Conservation (phyloP, 2,113 vertebrate species). For the Symphodus melops region DNA sequence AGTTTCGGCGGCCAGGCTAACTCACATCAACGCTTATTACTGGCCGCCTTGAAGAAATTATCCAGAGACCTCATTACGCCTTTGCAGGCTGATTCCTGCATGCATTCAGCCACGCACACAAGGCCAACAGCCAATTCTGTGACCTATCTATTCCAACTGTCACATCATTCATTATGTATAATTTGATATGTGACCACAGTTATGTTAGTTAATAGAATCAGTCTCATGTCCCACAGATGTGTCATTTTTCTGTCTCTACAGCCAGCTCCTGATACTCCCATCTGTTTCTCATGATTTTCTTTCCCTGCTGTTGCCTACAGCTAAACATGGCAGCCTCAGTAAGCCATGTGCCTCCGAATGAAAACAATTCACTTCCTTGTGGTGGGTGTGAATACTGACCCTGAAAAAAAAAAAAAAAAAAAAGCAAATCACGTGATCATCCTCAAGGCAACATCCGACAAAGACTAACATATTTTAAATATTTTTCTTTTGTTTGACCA, state of each 20-base stretch:
- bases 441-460: neutral
- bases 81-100: constrained; percentile 45
- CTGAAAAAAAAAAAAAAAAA: constrained; percentile 8
- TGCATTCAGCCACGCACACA: constrained; percentile 48
- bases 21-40: constrained; percentile 58
- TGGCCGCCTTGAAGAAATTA: constrained; percentile 58
- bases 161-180: constrained; percentile 52
- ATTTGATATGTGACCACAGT: constrained; percentile 65
- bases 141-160: constrained; percentile 54
- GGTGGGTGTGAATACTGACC: constrained; percentile 11
- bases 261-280: constrained; percentile 28
- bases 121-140: constrained; percentile 52
- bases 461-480: neutral
- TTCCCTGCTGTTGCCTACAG: constrained; percentile 41
- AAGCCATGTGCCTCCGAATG: constrained; percentile 38
- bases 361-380: constrained; percentile 31
- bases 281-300: constrained; percentile 62
- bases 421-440: neutral
- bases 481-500: neutral
- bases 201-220: constrained; percentile 64
- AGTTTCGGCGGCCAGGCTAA: constrained; percentile 63
- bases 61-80: constrained; percentile 68
- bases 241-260: constrained; percentile 41
- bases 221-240: constrained; percentile 57
- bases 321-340: constrained; percentile 48